Percentiles rank a stretch among this genome's conserved stretches.
phyloP scores from a whole-genome alignment of 1,140 invertebrate genomes.

The Drosophila rufa region DNA sequence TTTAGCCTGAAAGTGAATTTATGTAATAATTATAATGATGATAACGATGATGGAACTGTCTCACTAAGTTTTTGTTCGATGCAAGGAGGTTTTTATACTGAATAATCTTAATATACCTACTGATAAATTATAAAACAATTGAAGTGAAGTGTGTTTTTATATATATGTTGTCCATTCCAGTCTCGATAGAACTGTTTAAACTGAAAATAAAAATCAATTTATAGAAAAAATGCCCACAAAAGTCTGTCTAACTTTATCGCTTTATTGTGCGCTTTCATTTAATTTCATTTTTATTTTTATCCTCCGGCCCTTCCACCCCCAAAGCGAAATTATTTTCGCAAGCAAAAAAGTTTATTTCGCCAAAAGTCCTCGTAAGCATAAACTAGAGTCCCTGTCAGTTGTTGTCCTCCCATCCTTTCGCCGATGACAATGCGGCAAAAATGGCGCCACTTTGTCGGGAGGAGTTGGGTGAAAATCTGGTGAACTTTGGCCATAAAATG shows the following conservation, averaged over 20 bases:
- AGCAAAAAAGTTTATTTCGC: constrained; percentile 52
- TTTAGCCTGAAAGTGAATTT: constrained; percentile 62
- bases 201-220: constrained; percentile 68
- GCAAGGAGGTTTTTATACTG: constrained; percentile 66
- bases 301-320: neutral
- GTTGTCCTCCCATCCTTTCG: constrained; percentile 11
- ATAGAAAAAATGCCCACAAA: constrained; percentile 40
- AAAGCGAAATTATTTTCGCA: constrained; percentile 32
- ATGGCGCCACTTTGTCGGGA: constrained; percentile 69
- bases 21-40: constrained; percentile 49
- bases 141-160: constrained; percentile 56
- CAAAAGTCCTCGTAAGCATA: constrained; percentile 45
- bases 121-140: constrained; percentile 66
- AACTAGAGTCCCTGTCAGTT: constrained; percentile 44
- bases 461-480: constrained; percentile 14
- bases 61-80: constrained; percentile 54
- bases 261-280: constrained; percentile 18
- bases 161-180: constrained; percentile 72
- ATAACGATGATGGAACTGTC: constrained; percentile 19
- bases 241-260: constrained; percentile 31
- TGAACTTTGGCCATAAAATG: constrained; percentile 80
- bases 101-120: constrained; percentile 65
- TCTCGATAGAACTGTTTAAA: constrained; percentile 73
- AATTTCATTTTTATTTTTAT: constrained; percentile 30
- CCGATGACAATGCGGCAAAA: constrained; percentile 73